Evolutionary conservation across 2,888 invertebrate species (phyloP).

Genomic region (Drosophila anomalata): DNA sequence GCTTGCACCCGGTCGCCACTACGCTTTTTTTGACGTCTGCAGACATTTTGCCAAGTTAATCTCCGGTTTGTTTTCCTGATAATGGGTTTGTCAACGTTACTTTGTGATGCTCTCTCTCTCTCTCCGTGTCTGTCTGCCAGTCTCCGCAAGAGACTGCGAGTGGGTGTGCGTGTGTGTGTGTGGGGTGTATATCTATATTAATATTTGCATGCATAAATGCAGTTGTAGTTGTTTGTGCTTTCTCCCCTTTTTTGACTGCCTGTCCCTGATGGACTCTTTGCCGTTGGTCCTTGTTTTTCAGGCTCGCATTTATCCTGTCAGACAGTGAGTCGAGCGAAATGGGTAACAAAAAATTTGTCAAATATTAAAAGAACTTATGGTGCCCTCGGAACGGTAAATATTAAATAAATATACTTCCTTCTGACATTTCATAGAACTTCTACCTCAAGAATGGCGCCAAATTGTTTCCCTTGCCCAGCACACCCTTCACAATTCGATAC

Average conservation of each 20-base stretch:
- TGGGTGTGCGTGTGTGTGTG: slow-evolving; percentile 6
- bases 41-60: slow-evolving; percentile 80
- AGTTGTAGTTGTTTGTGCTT: slow-evolving; percentile 29
- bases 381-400: not conserved
- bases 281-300: slow-evolving; percentile 32
- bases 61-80: slow-evolving; percentile 80
- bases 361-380: not conserved
- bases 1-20: slow-evolving; percentile 29
- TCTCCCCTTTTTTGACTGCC: slow-evolving; percentile 20
- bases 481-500: not conserved
- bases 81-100: slow-evolving; percentile 79
- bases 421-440: not conserved
- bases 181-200: slow-evolving; percentile 35
- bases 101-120: slow-evolving; percentile 63
- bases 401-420: not conserved
- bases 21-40: slow-evolving; percentile 60
- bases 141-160: slow-evolving; percentile 5
- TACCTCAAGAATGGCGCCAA: not conserved
- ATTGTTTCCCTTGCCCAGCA: not conserved
- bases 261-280: slow-evolving; percentile 26
- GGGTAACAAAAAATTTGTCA: not conserved
- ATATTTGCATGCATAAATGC: slow-evolving; percentile 50
- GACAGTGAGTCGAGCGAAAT: not conserved
- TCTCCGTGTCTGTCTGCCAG: slow-evolving; percentile 24
- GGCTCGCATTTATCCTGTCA: slow-evolving; percentile 26